phyloP scores from a whole-genome alignment of 2,888 invertebrate species.

The Celastrina argiolus region DNA sequence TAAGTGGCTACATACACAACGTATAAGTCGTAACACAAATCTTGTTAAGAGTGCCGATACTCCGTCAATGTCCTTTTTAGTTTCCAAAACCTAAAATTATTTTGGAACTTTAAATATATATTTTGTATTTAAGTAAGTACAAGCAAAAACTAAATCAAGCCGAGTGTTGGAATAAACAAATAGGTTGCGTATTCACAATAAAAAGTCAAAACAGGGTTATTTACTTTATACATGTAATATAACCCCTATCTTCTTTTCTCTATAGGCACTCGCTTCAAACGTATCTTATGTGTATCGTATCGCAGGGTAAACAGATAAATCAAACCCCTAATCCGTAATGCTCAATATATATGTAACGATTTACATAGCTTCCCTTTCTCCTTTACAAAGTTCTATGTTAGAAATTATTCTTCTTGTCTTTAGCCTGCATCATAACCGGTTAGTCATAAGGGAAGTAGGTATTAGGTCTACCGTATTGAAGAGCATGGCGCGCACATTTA shows the following conservation, averaged over 20 bases:
- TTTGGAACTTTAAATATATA: too few relatives aligned
- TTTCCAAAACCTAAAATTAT: background rate
- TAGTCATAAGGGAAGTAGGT: too few relatives aligned
- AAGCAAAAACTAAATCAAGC: background rate
- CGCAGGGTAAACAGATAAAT: slow-evolving; percentile 18
- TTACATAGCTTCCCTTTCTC: background rate
- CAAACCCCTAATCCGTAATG: background rate
- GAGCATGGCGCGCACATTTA: too few relatives aligned
- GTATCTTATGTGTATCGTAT: slow-evolving; percentile 11
- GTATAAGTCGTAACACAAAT: too few relatives aligned
- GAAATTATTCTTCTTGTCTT: background rate
- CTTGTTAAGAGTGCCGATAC: too few relatives aligned
- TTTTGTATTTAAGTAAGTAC: too few relatives aligned
- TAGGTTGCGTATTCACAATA: background rate
- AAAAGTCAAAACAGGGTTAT: background rate
- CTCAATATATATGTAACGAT: background rate
- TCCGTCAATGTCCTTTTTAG: too few relatives aligned
- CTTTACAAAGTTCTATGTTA: background rate
- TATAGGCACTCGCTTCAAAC: background rate
- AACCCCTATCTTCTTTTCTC: background rate
- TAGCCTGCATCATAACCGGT: background rate
- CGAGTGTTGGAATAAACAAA: background rate
- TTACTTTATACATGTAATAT: background rate
- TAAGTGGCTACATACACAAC: too few relatives aligned
- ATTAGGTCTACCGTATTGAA: too few relatives aligned